A percentile compares a stretch with the other conserved stretches of the same genome.
Evolutionary conservation across 1,140 invertebrate species (phyloP).

Genomic region (Drosophila oshimai): DNA sequence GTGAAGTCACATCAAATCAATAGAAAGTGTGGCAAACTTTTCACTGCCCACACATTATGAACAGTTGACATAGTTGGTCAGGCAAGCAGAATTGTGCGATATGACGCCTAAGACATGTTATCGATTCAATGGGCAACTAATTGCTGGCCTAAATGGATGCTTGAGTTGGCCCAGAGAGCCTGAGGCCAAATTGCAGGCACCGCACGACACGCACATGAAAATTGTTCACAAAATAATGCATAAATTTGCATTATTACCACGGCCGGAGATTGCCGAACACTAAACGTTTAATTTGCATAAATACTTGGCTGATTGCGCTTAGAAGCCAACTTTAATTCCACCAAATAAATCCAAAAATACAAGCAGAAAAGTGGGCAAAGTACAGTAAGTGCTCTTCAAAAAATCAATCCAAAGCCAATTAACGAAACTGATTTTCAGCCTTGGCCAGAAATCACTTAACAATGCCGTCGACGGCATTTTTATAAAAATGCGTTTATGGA

Average conservation of each 20-base stretch:
- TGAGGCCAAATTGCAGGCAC: slow-evolving; percentile 2
- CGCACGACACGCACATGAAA: slow-evolving; percentile 18
- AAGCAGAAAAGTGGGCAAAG: slow-evolving; percentile 2
- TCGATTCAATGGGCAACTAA: slow-evolving; percentile 49
- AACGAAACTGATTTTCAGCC: slow-evolving; percentile 37
- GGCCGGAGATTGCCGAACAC: slow-evolving; percentile 16
- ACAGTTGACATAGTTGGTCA: slow-evolving; percentile 40
- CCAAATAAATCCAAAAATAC: neutral
- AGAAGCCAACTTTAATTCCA: neutral
- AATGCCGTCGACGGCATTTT: slow-evolving; percentile 54
- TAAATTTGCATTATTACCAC: slow-evolving; percentile 32
- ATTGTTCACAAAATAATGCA: slow-evolving; percentile 32
- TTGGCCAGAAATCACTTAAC: slow-evolving; percentile 53
- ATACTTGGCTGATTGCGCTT: slow-evolving; percentile 6
- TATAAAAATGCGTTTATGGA: slow-evolving; percentile 65
- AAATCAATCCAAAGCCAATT: slow-evolving; percentile 58
- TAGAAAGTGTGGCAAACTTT: slow-evolving; percentile 40
- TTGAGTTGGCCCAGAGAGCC: slow-evolving; percentile 12
- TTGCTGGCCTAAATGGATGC: slow-evolving; percentile 41
- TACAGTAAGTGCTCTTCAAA: slow-evolving; percentile 17
- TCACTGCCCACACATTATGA: slow-evolving; percentile 22
- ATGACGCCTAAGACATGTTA: slow-evolving; percentile 37
- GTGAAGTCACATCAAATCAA: slow-evolving; percentile 25
- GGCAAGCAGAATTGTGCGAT: slow-evolving; percentile 44
- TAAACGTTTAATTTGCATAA: slow-evolving; percentile 30